A percentile compares a stretch with the other conserved stretches of the same genome.
These are phyloP conservation scores for Manis pentadactyla DNA, from an alignment of 2,797 vertebrate genomes.

Conservation along the genomic window DNA sequence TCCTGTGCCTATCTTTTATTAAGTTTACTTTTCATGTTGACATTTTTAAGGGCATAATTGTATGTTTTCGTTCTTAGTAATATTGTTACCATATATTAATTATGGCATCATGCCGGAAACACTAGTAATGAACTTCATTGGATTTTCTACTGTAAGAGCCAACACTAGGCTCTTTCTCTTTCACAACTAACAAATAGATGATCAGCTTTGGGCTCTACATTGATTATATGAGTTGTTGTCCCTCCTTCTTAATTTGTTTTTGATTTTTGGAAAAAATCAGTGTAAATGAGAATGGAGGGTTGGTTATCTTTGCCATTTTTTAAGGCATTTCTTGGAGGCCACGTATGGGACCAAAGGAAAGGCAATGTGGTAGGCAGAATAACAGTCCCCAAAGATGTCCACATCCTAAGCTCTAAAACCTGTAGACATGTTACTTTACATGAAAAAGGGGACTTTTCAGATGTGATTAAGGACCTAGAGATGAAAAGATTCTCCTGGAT, in stretches of 20 bases:
- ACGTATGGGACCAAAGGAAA: not conserved
- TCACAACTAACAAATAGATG: conserved; percentile 28
- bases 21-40: conserved; percentile 83
- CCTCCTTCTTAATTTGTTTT: conserved; percentile 31
- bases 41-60: conserved; percentile 79
- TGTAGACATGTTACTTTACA: not conserved
- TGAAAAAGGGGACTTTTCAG: not conserved
- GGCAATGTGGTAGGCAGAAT: not conserved
- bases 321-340: not conserved
- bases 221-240: conserved; percentile 17
- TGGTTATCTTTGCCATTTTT: not conserved
- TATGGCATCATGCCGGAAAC: conserved; percentile 70
- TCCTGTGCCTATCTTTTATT: conserved; percentile 79
- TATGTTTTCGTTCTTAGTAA: conserved; percentile 70
- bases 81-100: conserved; percentile 82
- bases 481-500: not conserved
- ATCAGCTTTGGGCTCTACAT: conserved; percentile 20
- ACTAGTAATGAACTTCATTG: conserved; percentile 45
- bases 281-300: not conserved
- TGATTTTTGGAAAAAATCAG: not conserved
- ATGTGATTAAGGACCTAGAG: not conserved
- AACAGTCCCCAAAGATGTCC: not conserved
- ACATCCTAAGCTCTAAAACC: not conserved
- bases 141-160: conserved; percentile 47
- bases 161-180: not conserved